Evolutionary conservation across 2,113 vertebrate species (phyloP), one percentile per base, ranked within the genome.

Genomic region (Onychostruthus taczanowskii): DNA sequence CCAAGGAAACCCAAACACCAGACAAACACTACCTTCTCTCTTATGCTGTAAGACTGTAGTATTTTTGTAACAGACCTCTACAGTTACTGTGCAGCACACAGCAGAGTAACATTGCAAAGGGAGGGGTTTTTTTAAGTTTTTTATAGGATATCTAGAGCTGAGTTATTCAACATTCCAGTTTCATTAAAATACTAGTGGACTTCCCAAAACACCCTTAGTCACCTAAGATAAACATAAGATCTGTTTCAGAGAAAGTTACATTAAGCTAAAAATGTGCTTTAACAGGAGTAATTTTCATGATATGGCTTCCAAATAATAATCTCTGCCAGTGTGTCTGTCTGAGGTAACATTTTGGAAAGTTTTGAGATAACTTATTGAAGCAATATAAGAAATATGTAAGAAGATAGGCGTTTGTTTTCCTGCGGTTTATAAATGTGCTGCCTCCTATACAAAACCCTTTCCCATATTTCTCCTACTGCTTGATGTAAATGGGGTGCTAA

Each of bases 1-100:
- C 92, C 89, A 96, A 91, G 88, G 84, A 61, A 92, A 86, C 73
- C 31, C 53, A 62, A 93, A 63, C 46, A 66, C 24, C 44, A 47
- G 79, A 39, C 22, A 73, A 87, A n/a, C 30, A 55, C 49, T 85
- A 5, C 61, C 86, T 89, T 88, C n/a, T 91, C 8, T 64, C 67
- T 69, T 41, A 61, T 7, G 14, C 73, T 87, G 0, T 68, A 61
- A 95, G 58, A 82, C 70, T 30, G 5, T 50, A 26, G 63, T 30
- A 37, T 41, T 95, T 90, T 23, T 76, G 33, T 85, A 62, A 73
- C 58, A 77, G 68, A 77, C 43, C 21, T 75, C 56, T 82, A 10
- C 5, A 5, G 44, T 84, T 69, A 26, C 64, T 13, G 8, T 79
- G 52, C 46, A 61, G 66, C n/a, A 52, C 37, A 46, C 46, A 92